These are phyloP conservation scores for Scaptomyza cyrtandrae DNA, from an alignment of 2,888 invertebrate genomes.

Conservation along the genomic window DNA sequence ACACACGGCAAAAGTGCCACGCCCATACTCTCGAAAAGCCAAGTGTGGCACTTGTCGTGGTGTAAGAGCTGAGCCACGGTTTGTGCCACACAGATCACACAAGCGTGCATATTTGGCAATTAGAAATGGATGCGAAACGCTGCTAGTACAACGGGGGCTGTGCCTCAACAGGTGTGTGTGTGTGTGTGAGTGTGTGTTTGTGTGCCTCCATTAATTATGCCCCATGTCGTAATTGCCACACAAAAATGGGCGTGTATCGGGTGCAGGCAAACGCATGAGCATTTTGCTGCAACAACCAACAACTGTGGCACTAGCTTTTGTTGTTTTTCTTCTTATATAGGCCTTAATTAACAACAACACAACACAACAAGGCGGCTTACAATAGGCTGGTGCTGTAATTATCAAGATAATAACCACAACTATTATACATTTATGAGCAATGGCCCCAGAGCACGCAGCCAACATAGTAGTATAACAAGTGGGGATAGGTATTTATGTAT, in stretches of 20 bases:
- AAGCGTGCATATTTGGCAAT: conserved; percentile 70
- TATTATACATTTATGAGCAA: conserved; percentile 48
- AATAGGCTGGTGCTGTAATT: conserved; percentile 53
- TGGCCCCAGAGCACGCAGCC: conserved; percentile 54
- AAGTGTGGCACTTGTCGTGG: conserved; percentile 64
- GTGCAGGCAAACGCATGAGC: conserved; percentile 48
- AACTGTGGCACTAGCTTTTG: background rate
- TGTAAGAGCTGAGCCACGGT: conserved; percentile 15
- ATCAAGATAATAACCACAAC: conserved; percentile 68
- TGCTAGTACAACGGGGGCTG: background rate
- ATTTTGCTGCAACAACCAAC: conserved; percentile 51
- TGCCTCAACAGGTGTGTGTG: conserved; percentile 47
- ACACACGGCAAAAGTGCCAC: conserved; percentile 42
- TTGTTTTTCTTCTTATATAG: conserved; percentile 13
- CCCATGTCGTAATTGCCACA: conserved; percentile 41
- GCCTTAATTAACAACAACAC: conserved; percentile 58
- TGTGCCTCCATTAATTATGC: conserved; percentile 45
- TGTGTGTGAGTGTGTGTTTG: background rate
- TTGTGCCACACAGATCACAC: conserved; percentile 50
- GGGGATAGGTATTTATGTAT: background rate
- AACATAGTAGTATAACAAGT: conserved; percentile 3
- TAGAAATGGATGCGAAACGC: conserved; percentile 50
- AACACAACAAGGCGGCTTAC: conserved; percentile 32
- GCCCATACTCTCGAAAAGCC: conserved; percentile 34
- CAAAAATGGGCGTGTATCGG: conserved; percentile 29